Evolutionary conservation across 1,140 invertebrate genomes (phyloP).

Genomic region (Triops cancriformis): DNA sequence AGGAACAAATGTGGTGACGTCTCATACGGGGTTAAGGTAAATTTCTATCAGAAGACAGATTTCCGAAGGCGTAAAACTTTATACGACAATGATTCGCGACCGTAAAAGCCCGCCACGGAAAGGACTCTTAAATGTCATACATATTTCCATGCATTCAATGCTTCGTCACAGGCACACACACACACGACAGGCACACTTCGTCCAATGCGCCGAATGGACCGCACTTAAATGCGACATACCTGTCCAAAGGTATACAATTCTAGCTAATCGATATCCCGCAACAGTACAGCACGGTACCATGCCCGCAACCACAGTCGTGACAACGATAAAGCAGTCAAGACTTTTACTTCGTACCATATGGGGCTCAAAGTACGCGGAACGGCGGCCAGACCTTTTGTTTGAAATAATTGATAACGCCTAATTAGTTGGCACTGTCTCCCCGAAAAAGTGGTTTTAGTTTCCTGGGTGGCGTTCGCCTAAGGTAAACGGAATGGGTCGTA

Average conservation of each 20-base stretch:
- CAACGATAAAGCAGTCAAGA: neutral
- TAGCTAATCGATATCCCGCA: neutral
- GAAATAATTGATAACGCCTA: neutral
- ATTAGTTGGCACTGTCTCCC: neutral
- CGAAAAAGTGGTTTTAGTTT: neutral
- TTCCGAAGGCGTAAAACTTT: too few species aligned
- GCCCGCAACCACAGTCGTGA: conserved; percentile 4
- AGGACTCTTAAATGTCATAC: too few species aligned
- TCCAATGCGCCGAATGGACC: neutral
- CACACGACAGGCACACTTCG: too few species aligned
- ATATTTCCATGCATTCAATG: too few species aligned
- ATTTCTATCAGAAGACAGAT: too few species aligned
- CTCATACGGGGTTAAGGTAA: too few species aligned
- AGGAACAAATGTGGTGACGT: too few species aligned
- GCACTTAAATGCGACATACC: neutral
- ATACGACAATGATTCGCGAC: too few species aligned
- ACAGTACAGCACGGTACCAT: neutral
- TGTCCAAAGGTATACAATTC: neutral
- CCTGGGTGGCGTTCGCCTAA: neutral
- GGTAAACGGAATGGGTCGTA: neutral
- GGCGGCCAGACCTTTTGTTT: neutral
- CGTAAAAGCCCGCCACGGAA: too few species aligned
- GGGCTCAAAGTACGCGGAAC: neutral
- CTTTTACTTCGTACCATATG: neutral
- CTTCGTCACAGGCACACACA: too few species aligned